Evolutionary conservation across 2,797 vertebrate species (phyloP), one percentile per base, ranked within the genome.

Genomic region (Ctenopoma multispine): DNA sequence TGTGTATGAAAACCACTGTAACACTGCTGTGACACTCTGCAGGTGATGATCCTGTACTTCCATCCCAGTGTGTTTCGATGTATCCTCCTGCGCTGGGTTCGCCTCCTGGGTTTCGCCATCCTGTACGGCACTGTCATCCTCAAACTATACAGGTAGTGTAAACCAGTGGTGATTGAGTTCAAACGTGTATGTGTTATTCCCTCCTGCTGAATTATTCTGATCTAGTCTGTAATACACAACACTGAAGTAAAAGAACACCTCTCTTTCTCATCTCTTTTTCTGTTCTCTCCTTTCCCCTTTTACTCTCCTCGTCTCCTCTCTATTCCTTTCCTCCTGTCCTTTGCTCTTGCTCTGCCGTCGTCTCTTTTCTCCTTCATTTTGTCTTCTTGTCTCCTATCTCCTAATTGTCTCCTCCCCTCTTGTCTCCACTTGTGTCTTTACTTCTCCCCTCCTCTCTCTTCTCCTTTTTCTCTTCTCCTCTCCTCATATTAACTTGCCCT

Each of bases 31-130:
- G 0, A 24, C 17, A 9, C 77, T 63, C 71, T 83, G 59, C 90
- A 99, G 98, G 97, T 98, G 87, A 93, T 98, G 92, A 96, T 99
- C 91, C 92, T 98, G 71, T 99, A 97, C 90, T 98, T 98, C 89
- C 94, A 96, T 56, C 98, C 98, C 75, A 97, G 96, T 76, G 93
- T 95, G 70, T 97, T 98, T 83, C 95, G 96, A 72, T 99, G 98
- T 82, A 87, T 99, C 88, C 96, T 99, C 63, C 95, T 99, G 88
- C 94, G 98, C 94, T 99, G 98, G 98, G 96, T 96, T 83, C 97
- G 98, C 75, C 96, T 98, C 75, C 93, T 99, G 47, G 98, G 98
- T 50, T 99, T 98, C 80, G 93, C 96, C 65, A 93, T 96, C 79
- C 95, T 97, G 89, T 99, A 99, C 73, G 98, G 98, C 90, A 99